Percentiles rank a stretch among this genome's conserved stretches.
Evolutionary conservation across 2,797 vertebrate species (phyloP).

Genomic region (Brotula barbata): DNA sequence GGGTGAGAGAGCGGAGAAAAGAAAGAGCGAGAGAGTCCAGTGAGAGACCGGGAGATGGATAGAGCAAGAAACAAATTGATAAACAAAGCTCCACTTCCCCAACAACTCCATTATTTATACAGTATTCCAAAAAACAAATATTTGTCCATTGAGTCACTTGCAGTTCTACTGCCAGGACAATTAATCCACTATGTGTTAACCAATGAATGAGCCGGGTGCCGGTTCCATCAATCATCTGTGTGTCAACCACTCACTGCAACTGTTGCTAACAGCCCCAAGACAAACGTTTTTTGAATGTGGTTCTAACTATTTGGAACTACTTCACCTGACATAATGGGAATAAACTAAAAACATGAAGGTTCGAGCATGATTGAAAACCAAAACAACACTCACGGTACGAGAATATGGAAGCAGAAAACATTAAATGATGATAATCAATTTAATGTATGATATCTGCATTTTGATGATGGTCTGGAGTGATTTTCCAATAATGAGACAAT

Average conservation of each 20-base stretch:
- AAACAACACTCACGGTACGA: not conserved
- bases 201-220: constrained; percentile 47
- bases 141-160: constrained; percentile 44
- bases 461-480: too few relatives aligned
- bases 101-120: constrained; percentile 11
- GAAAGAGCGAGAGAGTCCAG: not conserved
- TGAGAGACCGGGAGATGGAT: not conserved
- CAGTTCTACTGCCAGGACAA: constrained; percentile 36
- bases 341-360: not conserved
- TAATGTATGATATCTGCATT: constrained; percentile 7
- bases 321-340: constrained; percentile 10
- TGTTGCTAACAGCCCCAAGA: constrained; percentile 23
- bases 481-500: too few relatives aligned
- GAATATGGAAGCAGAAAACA: too few relatives aligned
- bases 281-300: constrained; percentile 35
- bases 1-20: not conserved
- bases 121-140: constrained; percentile 45
- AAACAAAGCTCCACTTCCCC: not conserved
- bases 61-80: not conserved
- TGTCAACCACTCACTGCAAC: constrained; percentile 46
- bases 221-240: constrained; percentile 52
- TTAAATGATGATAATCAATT: too few relatives aligned
- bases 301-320: constrained; percentile 17
- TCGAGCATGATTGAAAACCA: too few relatives aligned
- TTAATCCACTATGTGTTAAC: constrained; percentile 50